Percentiles rank a stretch among this genome's conserved stretches.
Conservation (phyloP, 2,888 invertebrate genomes). For the Opisthograptis luteolata region DNA sequence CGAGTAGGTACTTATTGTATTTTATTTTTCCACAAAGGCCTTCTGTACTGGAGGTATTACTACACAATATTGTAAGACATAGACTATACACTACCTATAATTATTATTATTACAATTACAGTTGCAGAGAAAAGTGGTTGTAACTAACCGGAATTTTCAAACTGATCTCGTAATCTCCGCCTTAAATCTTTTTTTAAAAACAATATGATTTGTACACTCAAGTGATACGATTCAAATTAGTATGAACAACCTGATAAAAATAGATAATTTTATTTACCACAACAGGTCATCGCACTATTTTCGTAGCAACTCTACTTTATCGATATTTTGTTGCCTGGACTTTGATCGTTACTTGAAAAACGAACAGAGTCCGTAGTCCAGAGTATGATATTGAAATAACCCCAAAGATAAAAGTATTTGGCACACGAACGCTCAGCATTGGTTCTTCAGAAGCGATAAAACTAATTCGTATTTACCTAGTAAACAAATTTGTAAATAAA, state of each 20-base stretch:
- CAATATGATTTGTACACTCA: too few relatives aligned
- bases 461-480: conserved; percentile 8
- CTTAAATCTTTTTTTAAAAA: too few relatives aligned
- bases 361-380: conserved; percentile 46
- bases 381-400: conserved; percentile 49
- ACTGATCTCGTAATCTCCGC: too few relatives aligned
- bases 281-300: conserved; percentile 1
- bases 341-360: conserved; percentile 29
- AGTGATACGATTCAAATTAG: too few relatives aligned
- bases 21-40: too few relatives aligned
- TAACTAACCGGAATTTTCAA: too few relatives aligned
- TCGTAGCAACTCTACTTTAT: not conserved
- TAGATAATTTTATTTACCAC: conserved; percentile 3
- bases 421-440: conserved; percentile 40
- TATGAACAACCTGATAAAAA: not conserved
- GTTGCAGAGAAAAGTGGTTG: too few relatives aligned
- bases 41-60: too few relatives aligned
- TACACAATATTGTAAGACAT: too few relatives aligned
- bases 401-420: conserved; percentile 49
- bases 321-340: conserved; percentile 17
- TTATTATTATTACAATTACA: too few relatives aligned
- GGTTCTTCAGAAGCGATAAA: conserved; percentile 5
- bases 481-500: conserved; percentile 4
- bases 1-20: too few relatives aligned
- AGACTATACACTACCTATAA: too few relatives aligned